Evolutionary conservation across 2,113 vertebrate genomes (phyloP).

Genomic region (Alligator sinensis): DNA sequence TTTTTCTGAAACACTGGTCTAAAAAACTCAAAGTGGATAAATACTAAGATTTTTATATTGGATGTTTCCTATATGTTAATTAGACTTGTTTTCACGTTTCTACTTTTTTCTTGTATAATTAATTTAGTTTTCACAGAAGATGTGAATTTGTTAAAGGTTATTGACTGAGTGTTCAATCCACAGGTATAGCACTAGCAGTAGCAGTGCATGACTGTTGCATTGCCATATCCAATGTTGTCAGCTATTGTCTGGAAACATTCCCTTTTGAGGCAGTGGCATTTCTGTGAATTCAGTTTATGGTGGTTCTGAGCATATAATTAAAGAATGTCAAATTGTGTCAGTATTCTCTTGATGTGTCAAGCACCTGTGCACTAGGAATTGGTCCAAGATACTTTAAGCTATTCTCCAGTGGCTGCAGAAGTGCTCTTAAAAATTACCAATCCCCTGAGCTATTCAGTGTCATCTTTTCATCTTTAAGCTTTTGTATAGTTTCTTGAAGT

Average conservation of each 20-base stretch:
- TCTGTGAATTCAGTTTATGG: background rate
- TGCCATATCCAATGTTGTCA: background rate
- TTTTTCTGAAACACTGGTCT: constrained; percentile 27
- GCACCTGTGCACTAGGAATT: background rate
- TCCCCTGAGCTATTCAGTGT: background rate
- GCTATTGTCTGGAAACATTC: background rate
- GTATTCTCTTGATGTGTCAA: background rate
- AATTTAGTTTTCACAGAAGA: background rate
- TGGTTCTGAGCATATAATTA: background rate
- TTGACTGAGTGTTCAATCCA: background rate
- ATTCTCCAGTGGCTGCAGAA: background rate
- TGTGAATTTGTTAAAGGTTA: background rate
- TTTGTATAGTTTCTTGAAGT: background rate
- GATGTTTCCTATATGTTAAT: constrained; percentile 22
- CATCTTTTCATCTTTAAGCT: background rate
- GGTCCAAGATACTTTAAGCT: background rate
- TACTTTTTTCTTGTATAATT: constrained; percentile 13
- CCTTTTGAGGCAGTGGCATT: background rate
- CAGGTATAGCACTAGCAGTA: background rate
- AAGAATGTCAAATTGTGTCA: background rate
- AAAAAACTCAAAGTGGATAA: constrained; percentile 25
- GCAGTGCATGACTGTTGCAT: background rate
- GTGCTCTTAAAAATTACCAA: too few species aligned
- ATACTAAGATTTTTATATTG: constrained; percentile 7
- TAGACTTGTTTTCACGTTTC: constrained; percentile 11